Evolutionary conservation across 1,140 invertebrate species (phyloP), one percentile per base, ranked within the genome.

Genomic region (Plectrocnemia conspersa): DNA sequence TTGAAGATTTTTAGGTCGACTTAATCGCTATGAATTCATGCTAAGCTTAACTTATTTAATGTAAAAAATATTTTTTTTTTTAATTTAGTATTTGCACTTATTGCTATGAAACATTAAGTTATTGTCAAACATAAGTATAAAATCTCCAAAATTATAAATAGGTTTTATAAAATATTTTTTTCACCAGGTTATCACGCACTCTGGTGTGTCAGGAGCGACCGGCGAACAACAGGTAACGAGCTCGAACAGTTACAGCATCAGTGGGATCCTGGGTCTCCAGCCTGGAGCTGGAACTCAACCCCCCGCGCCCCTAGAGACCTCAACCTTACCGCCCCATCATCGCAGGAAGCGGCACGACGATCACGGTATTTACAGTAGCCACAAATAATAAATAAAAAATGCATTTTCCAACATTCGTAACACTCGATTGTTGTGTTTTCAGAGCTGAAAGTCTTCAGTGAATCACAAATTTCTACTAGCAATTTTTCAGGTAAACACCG

Each of bases 181-280:
- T 18, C 29, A 40, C 4, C 62, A 75, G 73, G 74, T 71, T 67
- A 79, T 75, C 73, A 80, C 70, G 59, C 86, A 64, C 79, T 88
- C 77, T 75, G 85, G 66, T 65, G 80, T 74, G 42, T 77, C 79
- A 18, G 73, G 69, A 0, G 61, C 53, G 56, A 67, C 67, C 38
- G 74, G 77, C 66, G 72, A 75, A 47, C 67, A 67, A 54, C 72
- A 73, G 36, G 70, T 72, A 4, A 72, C 78, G 47, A 76, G 80
- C 62, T 75, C 81, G 1, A 79, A 83, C 59, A 86, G 86, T 52
- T 96, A 96, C 77, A 93, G 89, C 73, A 96, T 95, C 74, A 94
- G 93, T 70, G 92, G 93, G n/a, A 94, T 95, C 69, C 80, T 95
- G 16, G 92, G 92, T 61, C 83, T 86, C 57, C 85, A 87, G 46